A percentile compares a stretch with the other conserved stretches of the same genome.
Evolutionary conservation across 2,113 vertebrate genomes (phyloP).

Genomic region (Cacatua alba): DNA sequence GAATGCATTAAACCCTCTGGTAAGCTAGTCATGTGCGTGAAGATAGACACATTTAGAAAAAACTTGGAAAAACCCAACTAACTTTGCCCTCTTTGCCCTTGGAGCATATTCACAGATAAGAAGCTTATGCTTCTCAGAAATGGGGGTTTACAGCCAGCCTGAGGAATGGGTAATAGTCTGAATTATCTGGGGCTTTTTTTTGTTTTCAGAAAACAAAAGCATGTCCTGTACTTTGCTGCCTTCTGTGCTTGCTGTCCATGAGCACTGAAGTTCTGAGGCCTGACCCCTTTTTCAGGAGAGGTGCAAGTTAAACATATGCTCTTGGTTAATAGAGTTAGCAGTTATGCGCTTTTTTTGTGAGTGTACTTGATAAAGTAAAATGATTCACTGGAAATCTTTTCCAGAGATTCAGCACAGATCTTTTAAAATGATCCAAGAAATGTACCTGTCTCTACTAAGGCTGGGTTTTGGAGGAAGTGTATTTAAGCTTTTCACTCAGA

Average conservation of each 20-base stretch:
- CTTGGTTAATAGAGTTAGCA: background rate
- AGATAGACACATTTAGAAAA: background rate
- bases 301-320: background rate
- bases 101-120: background rate
- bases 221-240: background rate
- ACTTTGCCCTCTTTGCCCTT: background rate
- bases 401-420: background rate
- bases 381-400: background rate
- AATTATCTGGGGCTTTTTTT: background rate
- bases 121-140: background rate
- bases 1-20: background rate
- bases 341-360: background rate
- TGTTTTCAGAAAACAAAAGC: background rate
- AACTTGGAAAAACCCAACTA: background rate
- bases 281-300: background rate
- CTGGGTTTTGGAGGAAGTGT: background rate
- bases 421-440: background rate
- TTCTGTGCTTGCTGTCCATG: background rate
- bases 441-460: background rate
- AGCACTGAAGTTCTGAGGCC: background rate
- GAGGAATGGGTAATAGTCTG: background rate
- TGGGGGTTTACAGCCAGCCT: background rate
- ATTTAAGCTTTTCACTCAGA: background rate
- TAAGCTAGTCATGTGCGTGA: background rate
- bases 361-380: background rate